Base-by-base conservation (phyloP, 2,888 invertebrate species). In the Latheticus oryzae region DNA sequence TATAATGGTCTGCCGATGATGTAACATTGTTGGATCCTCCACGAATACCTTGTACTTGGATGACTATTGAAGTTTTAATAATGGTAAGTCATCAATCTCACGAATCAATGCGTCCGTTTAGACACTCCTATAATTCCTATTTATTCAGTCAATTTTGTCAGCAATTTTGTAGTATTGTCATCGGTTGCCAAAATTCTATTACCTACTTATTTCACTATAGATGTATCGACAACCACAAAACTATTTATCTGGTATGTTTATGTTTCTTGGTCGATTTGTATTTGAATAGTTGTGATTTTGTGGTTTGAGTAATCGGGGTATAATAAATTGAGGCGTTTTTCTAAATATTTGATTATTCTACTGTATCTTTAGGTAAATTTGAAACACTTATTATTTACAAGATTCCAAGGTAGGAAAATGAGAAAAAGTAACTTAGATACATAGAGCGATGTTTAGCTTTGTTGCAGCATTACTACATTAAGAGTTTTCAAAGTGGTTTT, bases 31-130 rank as follows among this genome's bases (percentile, higher is more conserved):
- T 33, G 38, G 56, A 33, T 54, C 56, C 57, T 51, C 60, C 63
- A 63, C 63, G 59, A 61, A 61, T 58, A 59, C 54, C 63, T 52
- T 63, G 61, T 63, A 43, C 57, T 57, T 47, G 50, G 55, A 61
- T 60, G 63, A 56, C 59, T 59, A 63, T 63, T 63, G 56, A 61
- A 57, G 53, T 61, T 50, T 42, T 30, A 47, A 53, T 60, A 63
- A 61, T 63, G 59, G 57, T 42, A 43, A 55, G 57, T 57, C 61
- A 63, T 63, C 61, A 60, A 63, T 63, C 63, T 63, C 52, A 19
- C 55, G 33, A 48, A 42, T 56, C 50, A 56, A 56, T 56, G 33
- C 42, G 43, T 50, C 56, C 19, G 19, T 42, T 43, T 24, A 32
- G 50, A 50, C 50, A 21, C 42, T 56, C 35, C 56, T 35, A 42